These are phyloP conservation scores for Podarcis cretensis DNA, from an alignment of 2,113 vertebrate genomes.

Conservation along the genomic window DNA sequence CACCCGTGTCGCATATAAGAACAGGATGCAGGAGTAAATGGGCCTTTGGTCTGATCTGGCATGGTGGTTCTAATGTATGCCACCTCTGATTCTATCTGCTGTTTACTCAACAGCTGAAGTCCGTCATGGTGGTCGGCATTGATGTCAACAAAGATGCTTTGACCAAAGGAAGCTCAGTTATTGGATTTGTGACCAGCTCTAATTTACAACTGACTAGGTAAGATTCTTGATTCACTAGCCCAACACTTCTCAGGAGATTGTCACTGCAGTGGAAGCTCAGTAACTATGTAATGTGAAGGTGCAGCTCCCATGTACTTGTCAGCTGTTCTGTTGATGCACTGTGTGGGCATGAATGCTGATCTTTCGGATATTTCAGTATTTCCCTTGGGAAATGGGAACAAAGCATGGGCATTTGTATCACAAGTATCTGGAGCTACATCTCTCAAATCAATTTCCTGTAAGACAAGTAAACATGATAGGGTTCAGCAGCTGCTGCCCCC, in stretches of 20 bases:
- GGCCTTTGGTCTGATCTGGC: too few relatives aligned
- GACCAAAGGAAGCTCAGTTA: conserved; percentile 43
- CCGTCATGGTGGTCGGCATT: conserved; percentile 66
- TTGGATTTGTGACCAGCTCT: conserved; percentile 72
- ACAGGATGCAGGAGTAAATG: too few relatives aligned
- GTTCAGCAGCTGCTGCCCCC: background rate
- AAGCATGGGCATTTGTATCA: background rate
- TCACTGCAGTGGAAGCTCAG: background rate
- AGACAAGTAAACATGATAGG: background rate
- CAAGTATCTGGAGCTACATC: background rate
- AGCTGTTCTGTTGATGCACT: background rate
- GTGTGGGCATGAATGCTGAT: background rate
- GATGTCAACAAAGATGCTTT: conserved; percentile 63
- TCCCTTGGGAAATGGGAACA: background rate
- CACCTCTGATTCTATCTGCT: background rate
- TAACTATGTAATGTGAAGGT: background rate
- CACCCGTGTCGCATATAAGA: too few relatives aligned
- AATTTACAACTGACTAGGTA: conserved; percentile 72
- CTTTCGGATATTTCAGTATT: background rate
- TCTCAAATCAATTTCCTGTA: background rate
- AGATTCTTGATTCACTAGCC: conserved; percentile 31
- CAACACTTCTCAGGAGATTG: background rate
- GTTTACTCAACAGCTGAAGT: conserved; percentile 64
- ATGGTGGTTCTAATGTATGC: too few relatives aligned
- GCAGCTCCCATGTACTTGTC: background rate